Conservation (phyloP, 2,888 invertebrate species). For the Eutolmus rufibarbis region DNA sequence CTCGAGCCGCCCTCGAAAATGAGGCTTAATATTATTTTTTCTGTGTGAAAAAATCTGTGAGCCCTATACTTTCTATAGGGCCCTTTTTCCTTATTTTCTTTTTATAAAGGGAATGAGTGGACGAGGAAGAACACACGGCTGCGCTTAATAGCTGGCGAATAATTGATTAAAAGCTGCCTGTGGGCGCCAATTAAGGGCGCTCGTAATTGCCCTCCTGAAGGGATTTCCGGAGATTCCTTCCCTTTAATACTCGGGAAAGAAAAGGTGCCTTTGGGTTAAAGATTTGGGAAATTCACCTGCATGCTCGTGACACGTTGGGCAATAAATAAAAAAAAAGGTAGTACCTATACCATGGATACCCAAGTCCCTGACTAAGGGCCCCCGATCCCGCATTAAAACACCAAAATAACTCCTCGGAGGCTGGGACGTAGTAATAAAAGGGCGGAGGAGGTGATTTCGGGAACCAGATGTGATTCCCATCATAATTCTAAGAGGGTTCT, state of each 20-base stretch:
- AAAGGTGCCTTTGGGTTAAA: neutral
- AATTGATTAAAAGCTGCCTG: neutral
- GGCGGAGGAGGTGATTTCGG: neutral
- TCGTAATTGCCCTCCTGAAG: neutral
- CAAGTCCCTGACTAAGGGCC: neutral
- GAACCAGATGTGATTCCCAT: slow-evolving; percentile 44
- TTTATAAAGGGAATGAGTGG: neutral
- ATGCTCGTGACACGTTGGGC: neutral
- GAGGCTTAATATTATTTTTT: neutral
- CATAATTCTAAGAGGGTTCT: slow-evolving; percentile 27
- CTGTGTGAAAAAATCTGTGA: neutral
- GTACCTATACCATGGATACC: neutral
- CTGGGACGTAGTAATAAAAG: neutral
- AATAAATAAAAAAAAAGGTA: slow-evolving; percentile 12
- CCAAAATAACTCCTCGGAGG: neutral
- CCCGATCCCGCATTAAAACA: neutral
- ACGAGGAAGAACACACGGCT: neutral
- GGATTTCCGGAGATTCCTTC: neutral
- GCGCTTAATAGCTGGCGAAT: neutral
- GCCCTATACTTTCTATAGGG: neutral
- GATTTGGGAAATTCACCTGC: neutral
- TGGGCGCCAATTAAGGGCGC: neutral
- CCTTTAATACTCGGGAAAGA: neutral
- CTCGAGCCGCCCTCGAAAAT: neutral
- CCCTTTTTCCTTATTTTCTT: neutral